A percentile compares a stretch with the other conserved stretches of the same genome.
phyloP scores from a whole-genome alignment of 2,888 invertebrate species.

The Mechanitis messenoides region DNA sequence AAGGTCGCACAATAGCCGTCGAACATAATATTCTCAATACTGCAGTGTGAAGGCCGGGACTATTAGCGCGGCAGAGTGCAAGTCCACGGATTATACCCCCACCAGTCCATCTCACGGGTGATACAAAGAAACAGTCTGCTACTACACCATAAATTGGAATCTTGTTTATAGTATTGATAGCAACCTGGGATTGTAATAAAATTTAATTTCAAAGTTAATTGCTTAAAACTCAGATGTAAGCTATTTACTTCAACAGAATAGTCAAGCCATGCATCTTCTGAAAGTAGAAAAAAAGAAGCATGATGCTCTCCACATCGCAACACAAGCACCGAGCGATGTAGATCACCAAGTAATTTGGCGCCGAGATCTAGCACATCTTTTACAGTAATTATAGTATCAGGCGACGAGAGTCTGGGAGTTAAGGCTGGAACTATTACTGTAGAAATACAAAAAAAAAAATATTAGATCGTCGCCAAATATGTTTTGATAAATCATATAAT shows the following conservation, averaged over 20 bases:
- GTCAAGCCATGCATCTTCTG: slow-evolving; percentile 55
- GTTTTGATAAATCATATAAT: no score
- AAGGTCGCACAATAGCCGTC: slow-evolving; percentile 43
- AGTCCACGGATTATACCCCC: slow-evolving; percentile 41
- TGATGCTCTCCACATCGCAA: slow-evolving; percentile 42
- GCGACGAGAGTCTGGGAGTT: slow-evolving; percentile 13
- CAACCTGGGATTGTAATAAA: background rate
- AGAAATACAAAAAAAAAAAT: background rate
- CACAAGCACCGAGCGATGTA: slow-evolving; percentile 41
- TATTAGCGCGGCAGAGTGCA: slow-evolving; percentile 40
- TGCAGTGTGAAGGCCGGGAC: slow-evolving; percentile 41
- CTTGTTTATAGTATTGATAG: slow-evolving; percentile 2
- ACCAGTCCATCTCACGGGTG: slow-evolving; percentile 46
- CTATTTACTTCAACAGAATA: slow-evolving; percentile 43
- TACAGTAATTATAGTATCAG: slow-evolving; percentile 11
- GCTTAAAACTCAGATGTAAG: background rate
- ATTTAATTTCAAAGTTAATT: background rate
- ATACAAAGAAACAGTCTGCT: slow-evolving; percentile 40
- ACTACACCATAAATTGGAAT: slow-evolving; percentile 31
- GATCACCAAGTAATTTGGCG: slow-evolving; percentile 52
- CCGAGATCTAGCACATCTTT: slow-evolving; percentile 54
- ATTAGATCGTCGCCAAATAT: background rate
- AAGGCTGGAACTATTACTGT: slow-evolving; percentile 42
- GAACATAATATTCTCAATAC: slow-evolving; percentile 44
- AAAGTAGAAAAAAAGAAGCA: slow-evolving; percentile 52